Base-by-base conservation (phyloP, 2,113 vertebrate genomes). In the Pipra filicauda region DNA sequence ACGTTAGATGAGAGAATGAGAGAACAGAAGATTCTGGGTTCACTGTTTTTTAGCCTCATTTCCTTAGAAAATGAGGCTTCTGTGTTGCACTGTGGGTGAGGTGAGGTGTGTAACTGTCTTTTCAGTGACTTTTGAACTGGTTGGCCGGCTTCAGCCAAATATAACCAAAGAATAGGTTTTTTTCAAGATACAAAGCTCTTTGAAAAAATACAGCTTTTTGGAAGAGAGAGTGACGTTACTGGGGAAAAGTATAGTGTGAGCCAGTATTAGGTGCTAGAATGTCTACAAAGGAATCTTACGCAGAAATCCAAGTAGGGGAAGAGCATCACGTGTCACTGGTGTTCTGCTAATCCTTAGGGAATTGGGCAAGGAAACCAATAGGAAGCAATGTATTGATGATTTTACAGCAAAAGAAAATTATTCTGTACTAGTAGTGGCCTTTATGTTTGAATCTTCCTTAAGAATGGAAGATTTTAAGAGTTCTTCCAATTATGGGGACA, bases 1-100 rank as follows among this genome's bases (percentile, higher is more conserved):
- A 86, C 22, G 5, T 92, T 81, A 72, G 72, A 74, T 94, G 33
- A 86, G 69, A 39, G 82, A 90, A 31, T 49, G 91, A 91, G 67
- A 95, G 39, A 75, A 61, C 52, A 80, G 66, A 88, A 93, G 75
- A 90, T 84, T 76, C 55, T 91, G 67, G 26, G 35, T 90, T 91
- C 57, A 55, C 35, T 80, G 15, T 24, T 75, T 94, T 89, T 92
- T 83, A 94, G 52, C 52, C 85, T 92, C 12, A 82, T 95, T 94
- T 89, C 57, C 76, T 80, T 54, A 81, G 59, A 66, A 94, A 95
- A 84, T 66, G 33, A 76, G 51, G 72, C 30, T 89, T 88, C 75
- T 83, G 6, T 74, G 39, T 91, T 92, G 51, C 35, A 28, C 43
- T 59, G 55, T 52, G 61, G 33, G 39, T 74, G 57, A 75, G 54